Evolutionary conservation across 1,140 invertebrate genomes (phyloP), one percentile per base, ranked within the genome.

Genomic region (Rhagoletis zephyria): DNA sequence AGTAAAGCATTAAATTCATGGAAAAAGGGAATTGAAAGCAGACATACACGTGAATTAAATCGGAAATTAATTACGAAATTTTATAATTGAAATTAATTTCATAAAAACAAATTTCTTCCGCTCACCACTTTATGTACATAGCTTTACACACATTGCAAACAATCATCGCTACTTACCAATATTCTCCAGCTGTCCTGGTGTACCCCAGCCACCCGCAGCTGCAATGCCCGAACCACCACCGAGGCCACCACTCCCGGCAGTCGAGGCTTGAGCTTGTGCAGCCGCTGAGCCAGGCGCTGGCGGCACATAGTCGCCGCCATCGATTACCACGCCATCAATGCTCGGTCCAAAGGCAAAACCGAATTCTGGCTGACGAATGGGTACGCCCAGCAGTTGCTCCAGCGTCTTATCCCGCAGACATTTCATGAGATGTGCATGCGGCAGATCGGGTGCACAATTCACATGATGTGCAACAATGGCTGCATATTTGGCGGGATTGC

Each of bases 341-440:
- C 97, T 97, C 16, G 96, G 97, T 0, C 97, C 97, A 90, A 98
- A 98, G 40, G 97, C 96, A 67, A 97, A 96, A 6, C 97, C 95
- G 91, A 98, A 97, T 89, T 97, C 96, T 0, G 97, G 95, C 16
- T 96, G 95, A 87, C 95, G 94, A 87, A 97, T 94, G 59, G 97
- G 96, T 88, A 97, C 95, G 19, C 96, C 95, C 89, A 97, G 92
- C 74, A 97, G 93, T 87, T 94, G 94, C 60, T 97, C 95, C 65
- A 97, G 94, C 0, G 97, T 96, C 88, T 96, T 94, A 85, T 97
- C 95, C 85, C 97, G 95, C 65, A 98, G 94, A 93, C 98, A 98
- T 89, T 96, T 96, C 81, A 98, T 94, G 85, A 98, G 94, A 77
- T 95, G 95, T n/a, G 95, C 94, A 88, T 96, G 96, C 9, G 95